A percentile compares a stretch with the other conserved stretches of the same genome.
Conservation (phyloP, 2,113 vertebrate genomes). For the Cnemophilus loriae region DNA sequence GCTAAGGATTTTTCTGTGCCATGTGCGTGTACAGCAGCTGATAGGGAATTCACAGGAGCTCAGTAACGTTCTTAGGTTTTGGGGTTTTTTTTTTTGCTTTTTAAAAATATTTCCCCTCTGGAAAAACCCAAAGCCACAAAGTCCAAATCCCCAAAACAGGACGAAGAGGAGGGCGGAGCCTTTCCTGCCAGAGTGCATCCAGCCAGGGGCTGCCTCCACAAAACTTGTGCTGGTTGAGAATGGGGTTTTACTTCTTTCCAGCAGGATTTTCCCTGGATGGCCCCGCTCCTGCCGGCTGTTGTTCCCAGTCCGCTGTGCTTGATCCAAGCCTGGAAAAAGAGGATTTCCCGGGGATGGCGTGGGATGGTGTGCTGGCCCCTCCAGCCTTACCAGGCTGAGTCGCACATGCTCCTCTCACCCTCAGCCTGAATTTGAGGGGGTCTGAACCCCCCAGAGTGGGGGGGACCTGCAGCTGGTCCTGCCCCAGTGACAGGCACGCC, state of each 20-base stretch:
- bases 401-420: background rate
- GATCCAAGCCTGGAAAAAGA: background rate
- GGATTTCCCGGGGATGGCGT: accelerated
- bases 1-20: constrained; percentile 23
- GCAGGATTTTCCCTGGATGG: background rate
- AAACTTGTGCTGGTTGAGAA: background rate
- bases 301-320: background rate
- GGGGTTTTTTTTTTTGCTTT: background rate
- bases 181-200: background rate
- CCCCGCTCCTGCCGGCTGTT: accelerated
- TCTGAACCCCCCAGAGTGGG: background rate
- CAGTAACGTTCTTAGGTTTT: background rate
- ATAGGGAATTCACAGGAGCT: constrained; percentile 17
- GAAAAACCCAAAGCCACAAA: background rate
- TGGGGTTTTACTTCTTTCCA: background rate
- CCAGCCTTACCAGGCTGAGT: background rate
- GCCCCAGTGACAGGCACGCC: background rate
- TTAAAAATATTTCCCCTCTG: background rate
- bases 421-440: background rate
- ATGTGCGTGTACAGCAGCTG: background rate
- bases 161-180: background rate
- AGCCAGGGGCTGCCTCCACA: background rate
- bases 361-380: background rate
- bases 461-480: background rate
- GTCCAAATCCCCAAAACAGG: background rate